These are phyloP conservation scores for Mionectes olivaceus DNA, from an alignment of 2,797 vertebrate genomes.

Conservation along the genomic window DNA sequence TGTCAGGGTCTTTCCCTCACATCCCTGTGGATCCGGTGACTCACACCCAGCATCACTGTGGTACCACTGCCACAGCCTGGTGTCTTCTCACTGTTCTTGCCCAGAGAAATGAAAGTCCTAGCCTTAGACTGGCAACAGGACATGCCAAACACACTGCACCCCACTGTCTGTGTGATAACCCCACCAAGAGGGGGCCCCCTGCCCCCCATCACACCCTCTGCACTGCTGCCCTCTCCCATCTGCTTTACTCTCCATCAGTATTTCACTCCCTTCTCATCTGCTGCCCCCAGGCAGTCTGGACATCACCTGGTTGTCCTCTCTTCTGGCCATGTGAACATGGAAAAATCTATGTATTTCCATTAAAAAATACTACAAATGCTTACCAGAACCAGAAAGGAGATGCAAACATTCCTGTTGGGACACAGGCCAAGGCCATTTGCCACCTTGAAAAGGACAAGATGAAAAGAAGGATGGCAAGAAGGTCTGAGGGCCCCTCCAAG, in stretches of 20 bases:
- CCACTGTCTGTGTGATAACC: fast-evolving
- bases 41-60: fast-evolving
- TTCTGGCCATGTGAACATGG: not conserved
- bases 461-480: not conserved
- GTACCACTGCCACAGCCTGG: not conserved
- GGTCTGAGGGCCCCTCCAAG: not conserved
- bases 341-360: not conserved
- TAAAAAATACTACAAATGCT: not conserved
- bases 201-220: not conserved
- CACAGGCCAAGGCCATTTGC: not conserved
- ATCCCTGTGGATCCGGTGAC: fast-evolving
- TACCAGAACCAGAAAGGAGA: not conserved
- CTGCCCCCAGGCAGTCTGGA: not conserved
- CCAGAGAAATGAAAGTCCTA: not conserved
- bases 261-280: not conserved
- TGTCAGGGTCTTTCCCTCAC: not conserved
- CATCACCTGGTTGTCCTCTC: not conserved
- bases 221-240: not conserved
- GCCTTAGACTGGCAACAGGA: fast-evolving
- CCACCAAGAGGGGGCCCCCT: not conserved
- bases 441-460: not conserved
- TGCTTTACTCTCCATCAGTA: not conserved
- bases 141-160: fast-evolving
- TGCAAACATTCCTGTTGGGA: not conserved
- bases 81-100: fast-evolving